Base-by-base conservation (phyloP, 2,797 vertebrate species). In the Macroramphosus scolopax region DNA sequence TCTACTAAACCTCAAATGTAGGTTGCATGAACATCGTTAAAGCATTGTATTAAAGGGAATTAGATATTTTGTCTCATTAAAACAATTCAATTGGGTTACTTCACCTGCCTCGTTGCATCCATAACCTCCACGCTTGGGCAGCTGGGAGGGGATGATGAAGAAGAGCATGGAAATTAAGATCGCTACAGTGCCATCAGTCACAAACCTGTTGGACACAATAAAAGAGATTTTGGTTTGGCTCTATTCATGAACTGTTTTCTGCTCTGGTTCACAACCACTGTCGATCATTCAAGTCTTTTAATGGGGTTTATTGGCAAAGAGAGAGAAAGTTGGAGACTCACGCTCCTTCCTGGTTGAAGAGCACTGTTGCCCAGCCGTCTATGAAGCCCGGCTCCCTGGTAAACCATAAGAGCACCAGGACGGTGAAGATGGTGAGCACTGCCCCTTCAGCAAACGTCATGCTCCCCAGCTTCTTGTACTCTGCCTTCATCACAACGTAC, bases 301-400 rank as follows among this genome's bases (percentile, higher is more conserved):
- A n/a, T n/a, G n/a, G n/a, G n/a, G n/a, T n/a, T n/a, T n/a, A n/a
- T n/a, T n/a, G n/a, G 2, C 8, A 47, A 25, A 37, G 2, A 4
- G 7, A 3, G 7, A 12, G 10, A 17, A 6, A 40, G 29, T 0
- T 0, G 32, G 16, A 17, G 14, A 88, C 93, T 92, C 45, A 98
- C 96, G 82, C 52, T 1, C 12, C 34, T 0, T 36, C 0, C 5
- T 77, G 26, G 42, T 89, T 83, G 77, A 97, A 94, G 43, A 88
- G 80, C 38, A 83, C 41, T 0, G 82, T 87, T 10, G 93, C 96
- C 96, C 96, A 99, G 20, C 96, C 95, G 0, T 60, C 62, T 17
- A 96, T 90, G 83, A 98, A 98, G 0, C 95, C 96, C 0, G 95
- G 96, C 1, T 94, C 94, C 55, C 95, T 86, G 10, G 92, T 94